phyloP scores from a whole-genome alignment of 1,140 invertebrate species.

The Drosophila asahinai region DNA sequence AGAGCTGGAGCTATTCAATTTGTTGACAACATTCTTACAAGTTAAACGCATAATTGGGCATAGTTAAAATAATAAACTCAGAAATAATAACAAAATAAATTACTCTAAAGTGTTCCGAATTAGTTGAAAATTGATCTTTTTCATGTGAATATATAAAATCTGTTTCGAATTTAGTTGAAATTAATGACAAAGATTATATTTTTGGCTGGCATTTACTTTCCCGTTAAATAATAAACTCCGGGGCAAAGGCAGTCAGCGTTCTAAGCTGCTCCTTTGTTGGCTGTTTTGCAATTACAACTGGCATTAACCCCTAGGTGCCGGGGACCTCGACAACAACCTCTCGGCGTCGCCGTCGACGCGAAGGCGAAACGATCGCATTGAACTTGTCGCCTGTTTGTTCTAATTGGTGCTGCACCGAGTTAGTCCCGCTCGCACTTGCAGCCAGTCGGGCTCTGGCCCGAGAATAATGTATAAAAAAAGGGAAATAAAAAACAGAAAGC shows the following conservation, averaged over 20 bases:
- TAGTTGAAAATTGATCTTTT: no score
- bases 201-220: neutral
- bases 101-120: no score
- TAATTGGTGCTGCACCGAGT: slow-evolving; percentile 71
- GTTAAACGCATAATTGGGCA: no score
- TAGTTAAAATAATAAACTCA: no score
- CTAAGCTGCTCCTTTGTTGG: slow-evolving; percentile 27
- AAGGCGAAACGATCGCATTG: slow-evolving; percentile 56
- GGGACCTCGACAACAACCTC: slow-evolving; percentile 50
- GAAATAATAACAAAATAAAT: no score
- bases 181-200: no score
- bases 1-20: no score
- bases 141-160: neutral
- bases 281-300: slow-evolving; percentile 45
- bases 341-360: slow-evolving; percentile 6
- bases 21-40: no score
- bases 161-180: no score
- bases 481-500: slow-evolving; percentile 13
- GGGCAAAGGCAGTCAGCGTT: neutral
- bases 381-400: slow-evolving; percentile 70
- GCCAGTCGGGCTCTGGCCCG: no score
- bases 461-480: slow-evolving; percentile 2
- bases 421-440: slow-evolving; percentile 30
- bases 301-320: slow-evolving; percentile 45
- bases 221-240: neutral